phyloP scores from a whole-genome alignment of 2,113 vertebrate species.

The Daboia siamensis region DNA sequence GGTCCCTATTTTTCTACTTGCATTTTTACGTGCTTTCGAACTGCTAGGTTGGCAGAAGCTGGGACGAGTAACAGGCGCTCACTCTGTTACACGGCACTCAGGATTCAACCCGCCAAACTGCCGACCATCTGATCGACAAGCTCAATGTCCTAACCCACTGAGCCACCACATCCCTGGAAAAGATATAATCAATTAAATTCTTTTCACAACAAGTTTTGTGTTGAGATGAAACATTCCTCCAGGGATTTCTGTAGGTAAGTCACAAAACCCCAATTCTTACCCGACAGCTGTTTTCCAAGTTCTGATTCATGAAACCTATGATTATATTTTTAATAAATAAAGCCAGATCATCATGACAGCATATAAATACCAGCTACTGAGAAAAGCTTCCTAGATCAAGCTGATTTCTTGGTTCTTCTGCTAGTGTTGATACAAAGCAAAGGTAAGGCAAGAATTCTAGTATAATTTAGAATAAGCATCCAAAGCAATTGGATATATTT shows the following conservation, averaged over 20 bases:
- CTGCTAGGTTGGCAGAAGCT: too few relatives aligned
- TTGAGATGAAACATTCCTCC: background rate
- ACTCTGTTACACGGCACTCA: too few relatives aligned
- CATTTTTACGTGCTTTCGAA: too few relatives aligned
- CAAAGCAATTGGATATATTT: background rate
- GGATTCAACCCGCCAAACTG: too few relatives aligned
- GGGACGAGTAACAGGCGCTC: too few relatives aligned
- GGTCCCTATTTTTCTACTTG: too few relatives aligned
- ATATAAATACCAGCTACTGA: constrained; percentile 11
- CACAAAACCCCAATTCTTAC: constrained; percentile 8
- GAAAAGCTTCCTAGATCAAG: background rate
- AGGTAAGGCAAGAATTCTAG: constrained; percentile 4
- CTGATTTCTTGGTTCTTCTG: background rate
- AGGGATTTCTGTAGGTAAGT: constrained; percentile 12
- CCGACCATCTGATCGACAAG: too few relatives aligned
- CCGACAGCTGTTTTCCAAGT: background rate
- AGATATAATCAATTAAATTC: background rate
- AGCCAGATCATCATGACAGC: background rate
- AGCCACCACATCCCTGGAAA: background rate
- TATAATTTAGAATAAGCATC: background rate
- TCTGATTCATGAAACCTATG: background rate
- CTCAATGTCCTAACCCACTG: too few relatives aligned
- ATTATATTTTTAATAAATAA: background rate
- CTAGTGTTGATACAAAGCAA: background rate
- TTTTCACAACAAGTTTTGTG: background rate